Evolutionary conservation across 1,140 invertebrate species (phyloP).

Genomic region (Drosophila nannoptera): DNA sequence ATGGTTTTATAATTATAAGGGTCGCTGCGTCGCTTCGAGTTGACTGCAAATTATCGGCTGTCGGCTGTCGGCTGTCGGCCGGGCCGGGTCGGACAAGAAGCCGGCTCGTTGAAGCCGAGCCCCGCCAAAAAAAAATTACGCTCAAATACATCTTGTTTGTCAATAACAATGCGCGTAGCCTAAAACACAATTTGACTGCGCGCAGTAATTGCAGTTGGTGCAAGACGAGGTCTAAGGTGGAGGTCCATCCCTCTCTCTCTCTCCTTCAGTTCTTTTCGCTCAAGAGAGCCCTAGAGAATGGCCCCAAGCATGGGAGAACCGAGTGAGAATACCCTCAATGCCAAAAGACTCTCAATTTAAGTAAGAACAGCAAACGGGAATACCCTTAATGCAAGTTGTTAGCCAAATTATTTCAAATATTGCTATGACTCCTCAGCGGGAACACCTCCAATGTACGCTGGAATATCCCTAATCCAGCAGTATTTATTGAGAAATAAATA

Average conservation of each 20-base stretch:
- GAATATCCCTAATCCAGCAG: too few relatives aligned
- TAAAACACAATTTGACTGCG: slow-evolving; percentile 32
- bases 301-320: too few relatives aligned
- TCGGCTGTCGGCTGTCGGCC: slow-evolving; percentile 44
- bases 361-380: too few relatives aligned
- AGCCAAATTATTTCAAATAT: too few relatives aligned
- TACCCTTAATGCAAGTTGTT: too few relatives aligned
- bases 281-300: too few relatives aligned
- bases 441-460: too few relatives aligned
- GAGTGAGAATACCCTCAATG: too few relatives aligned
- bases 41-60: slow-evolving; percentile 66
- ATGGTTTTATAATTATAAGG: slow-evolving; percentile 71
- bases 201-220: slow-evolving; percentile 26
- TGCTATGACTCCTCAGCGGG: too few relatives aligned
- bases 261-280: too few relatives aligned
- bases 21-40: slow-evolving; percentile 52
- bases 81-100: slow-evolving; percentile 1
- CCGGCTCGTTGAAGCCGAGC: slow-evolving; percentile 39
- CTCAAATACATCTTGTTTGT: slow-evolving; percentile 50
- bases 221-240: background rate
- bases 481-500: too few relatives aligned
- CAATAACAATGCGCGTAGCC: slow-evolving; percentile 31
- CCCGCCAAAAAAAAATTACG: slow-evolving; percentile 36
- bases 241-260: background rate
- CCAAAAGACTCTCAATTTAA: too few relatives aligned